These are phyloP conservation scores for Alligator sinensis DNA, from an alignment of 2,113 vertebrate genomes.

Conservation along the genomic window DNA sequence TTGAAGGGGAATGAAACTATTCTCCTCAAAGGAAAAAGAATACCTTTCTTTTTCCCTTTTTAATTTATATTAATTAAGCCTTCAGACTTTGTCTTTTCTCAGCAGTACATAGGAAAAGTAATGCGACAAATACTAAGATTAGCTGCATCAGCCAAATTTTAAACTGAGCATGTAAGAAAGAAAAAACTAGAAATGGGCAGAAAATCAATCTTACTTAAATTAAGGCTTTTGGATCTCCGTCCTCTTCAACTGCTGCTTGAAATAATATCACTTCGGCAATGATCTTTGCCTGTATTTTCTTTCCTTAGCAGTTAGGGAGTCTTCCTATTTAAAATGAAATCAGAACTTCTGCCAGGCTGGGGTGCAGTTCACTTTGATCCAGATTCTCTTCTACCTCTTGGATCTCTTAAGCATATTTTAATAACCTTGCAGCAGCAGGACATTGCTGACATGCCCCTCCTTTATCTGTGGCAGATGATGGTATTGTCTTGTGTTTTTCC, in stretches of 20 bases:
- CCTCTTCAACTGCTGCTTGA: background rate
- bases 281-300: background rate
- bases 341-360: background rate
- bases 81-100: background rate
- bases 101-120: background rate
- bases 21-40: background rate
- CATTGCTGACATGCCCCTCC: too few relatives aligned
- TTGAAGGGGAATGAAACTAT: background rate
- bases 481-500: too few relatives aligned
- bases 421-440: too few relatives aligned
- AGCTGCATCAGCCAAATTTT: background rate
- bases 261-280: background rate
- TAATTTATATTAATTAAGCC: background rate
- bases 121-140: background rate
- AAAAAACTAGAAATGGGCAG: background rate
- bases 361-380: background rate
- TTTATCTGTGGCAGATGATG: too few relatives aligned
- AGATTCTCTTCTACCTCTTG: too few relatives aligned
- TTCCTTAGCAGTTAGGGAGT: background rate
- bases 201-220: background rate
- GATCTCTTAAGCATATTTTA: too few relatives aligned
- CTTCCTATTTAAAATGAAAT: background rate
- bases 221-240: background rate
- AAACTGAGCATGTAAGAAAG: background rate
- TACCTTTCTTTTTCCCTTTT: background rate